These are phyloP conservation scores for Gobius niger DNA, from an alignment of 2,113 vertebrate species.

Conservation along the genomic window DNA sequence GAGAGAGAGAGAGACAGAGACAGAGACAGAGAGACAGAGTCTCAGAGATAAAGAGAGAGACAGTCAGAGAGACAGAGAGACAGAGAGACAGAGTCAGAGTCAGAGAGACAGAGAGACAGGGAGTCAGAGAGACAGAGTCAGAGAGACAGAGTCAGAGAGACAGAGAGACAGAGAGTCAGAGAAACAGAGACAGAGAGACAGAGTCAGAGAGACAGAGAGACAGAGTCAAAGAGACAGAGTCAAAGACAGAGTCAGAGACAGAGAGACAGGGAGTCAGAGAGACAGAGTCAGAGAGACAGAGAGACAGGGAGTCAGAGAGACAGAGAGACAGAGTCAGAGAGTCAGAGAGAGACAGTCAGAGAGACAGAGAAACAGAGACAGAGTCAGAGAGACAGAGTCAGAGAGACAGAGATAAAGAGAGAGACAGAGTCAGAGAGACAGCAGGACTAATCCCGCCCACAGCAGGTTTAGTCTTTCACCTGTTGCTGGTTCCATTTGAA, in stretches of 20 bases:
- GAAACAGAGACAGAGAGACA: not conserved
- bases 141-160: too few relatives aligned
- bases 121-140: slow-evolving; percentile 6
- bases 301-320: slow-evolving; percentile 16
- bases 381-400: slow-evolving; percentile 19
- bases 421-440: too few relatives aligned
- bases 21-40: too few relatives aligned
- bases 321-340: not conserved
- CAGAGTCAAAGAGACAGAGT: slow-evolving; percentile 8
- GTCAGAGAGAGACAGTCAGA: not conserved
- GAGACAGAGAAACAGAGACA: slow-evolving; percentile 2
- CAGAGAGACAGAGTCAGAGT: too few relatives aligned
- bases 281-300: too few relatives aligned
- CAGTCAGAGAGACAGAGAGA: slow-evolving; percentile 3
- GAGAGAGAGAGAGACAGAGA: not conserved
- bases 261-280: too few relatives aligned
- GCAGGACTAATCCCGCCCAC: not conserved
- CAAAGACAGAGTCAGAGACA: too few relatives aligned
- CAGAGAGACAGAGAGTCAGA: slow-evolving; percentile 8
- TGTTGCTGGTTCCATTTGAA: slow-evolving; percentile 97
- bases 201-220: not conserved
- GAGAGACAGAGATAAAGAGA: not conserved
- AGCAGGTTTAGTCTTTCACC: slow-evolving; percentile 68
- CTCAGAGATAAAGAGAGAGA: too few relatives aligned
- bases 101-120: not conserved